Base-by-base conservation (phyloP, 2,797 vertebrate genomes). In the Pangasius larnaudii region DNA sequence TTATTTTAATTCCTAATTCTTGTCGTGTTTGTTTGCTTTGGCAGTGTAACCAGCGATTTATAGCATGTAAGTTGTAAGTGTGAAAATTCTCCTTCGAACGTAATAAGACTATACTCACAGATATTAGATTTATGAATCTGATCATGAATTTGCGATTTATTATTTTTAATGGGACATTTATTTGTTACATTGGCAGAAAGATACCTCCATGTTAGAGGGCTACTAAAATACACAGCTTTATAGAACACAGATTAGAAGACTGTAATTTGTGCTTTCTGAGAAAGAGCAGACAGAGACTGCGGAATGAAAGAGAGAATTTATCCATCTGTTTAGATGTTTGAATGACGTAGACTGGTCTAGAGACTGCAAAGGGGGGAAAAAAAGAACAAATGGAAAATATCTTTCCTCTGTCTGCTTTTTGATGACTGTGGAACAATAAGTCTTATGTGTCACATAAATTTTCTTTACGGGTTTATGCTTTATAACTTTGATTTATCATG, bases 291-390 rank as follows among this genome's bases (percentile, higher is more conserved):
- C 27, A 7, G 75, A 80, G 46, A 74, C 84, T 77, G 49, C 65
- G 59, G 74, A 80, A 51, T 82, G 53, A 85, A 36, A 46, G 69
- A 65, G 72, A 53, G 72, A 80, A 58, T 84, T 79, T 85, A 71
- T 77, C 88, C 87, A 87, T 87, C 67, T 88, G 89, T 89, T 75
- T 71, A 82, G 63, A 86, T 86, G 89, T 85, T 59, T 86, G 63
- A 72, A 74, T 85, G 85, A 82, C 33, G 42, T 75, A 53, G 63
- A 49, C 53, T 36, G 59, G 74, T 85, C 79, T 84, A 24, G 78
- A 83, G 85, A 71, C 82, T 84, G 51, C 81, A 39, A 87, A 85
- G 75, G 8, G 8, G 30, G 10, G 2, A 22, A 8, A 24, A 86
- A n/a, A 71, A 30, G 19, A 67, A 67, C 58, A 39, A 87, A 84